Conservation (phyloP, 1,140 invertebrate genomes). For the Conus ventricosus region DNA sequence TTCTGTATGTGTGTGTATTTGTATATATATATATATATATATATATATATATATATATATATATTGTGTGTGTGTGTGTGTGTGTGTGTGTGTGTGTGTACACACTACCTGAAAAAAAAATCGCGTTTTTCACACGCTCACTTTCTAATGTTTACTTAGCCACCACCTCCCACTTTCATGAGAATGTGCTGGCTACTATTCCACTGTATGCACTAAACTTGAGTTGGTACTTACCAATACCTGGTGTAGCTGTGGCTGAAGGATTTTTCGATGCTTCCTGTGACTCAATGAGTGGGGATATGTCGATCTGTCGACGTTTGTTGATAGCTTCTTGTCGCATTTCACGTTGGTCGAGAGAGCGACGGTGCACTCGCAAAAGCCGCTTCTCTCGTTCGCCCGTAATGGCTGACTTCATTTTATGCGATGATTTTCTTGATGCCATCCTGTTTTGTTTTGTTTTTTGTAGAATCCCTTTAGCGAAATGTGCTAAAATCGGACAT, state of each 20-base stretch:
- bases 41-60: too few species aligned
- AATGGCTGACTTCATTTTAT: conserved; percentile 47
- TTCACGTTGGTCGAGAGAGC: conserved; percentile 52
- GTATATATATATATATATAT: too few species aligned
- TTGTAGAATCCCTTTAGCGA: too few species aligned
- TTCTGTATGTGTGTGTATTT: too few species aligned
- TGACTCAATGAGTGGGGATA: conserved; percentile 48
- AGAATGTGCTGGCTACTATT: too few species aligned
- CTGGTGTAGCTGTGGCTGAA: conserved; percentile 7
- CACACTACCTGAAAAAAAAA: too few species aligned
- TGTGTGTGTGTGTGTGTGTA: too few species aligned
- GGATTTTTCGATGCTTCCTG: conserved; percentile 26
- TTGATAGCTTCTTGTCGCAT: conserved; percentile 48
- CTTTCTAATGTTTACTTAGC: too few species aligned
- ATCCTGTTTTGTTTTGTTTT: background rate
- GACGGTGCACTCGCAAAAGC: conserved; percentile 42
- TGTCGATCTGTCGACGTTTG: conserved; percentile 45
- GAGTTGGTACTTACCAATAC: background rate
- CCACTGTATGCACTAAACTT: too few species aligned
- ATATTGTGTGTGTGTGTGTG: too few species aligned
- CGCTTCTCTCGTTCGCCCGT: conserved; percentile 36
- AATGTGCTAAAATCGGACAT: background rate
- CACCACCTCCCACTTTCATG: too few species aligned
- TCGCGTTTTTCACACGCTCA: too few species aligned
- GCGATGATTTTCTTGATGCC: conserved; percentile 27